Base-by-base conservation (phyloP, 1,140 invertebrate genomes). In the Galendromus occidentalis region DNA sequence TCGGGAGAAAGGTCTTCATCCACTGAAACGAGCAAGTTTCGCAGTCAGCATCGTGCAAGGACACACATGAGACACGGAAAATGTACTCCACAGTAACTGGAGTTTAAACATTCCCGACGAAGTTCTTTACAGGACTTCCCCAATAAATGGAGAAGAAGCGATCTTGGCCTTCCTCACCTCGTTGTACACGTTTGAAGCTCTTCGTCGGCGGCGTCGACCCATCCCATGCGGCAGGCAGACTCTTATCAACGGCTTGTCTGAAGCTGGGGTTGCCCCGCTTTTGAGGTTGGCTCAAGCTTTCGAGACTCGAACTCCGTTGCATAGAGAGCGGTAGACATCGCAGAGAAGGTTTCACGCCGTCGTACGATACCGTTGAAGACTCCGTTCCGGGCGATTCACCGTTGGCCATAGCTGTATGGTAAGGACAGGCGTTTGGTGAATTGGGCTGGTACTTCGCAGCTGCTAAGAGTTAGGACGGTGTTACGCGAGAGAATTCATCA, bases 1-100 rank as follows among this genome's bases (percentile, higher is more conserved):
- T 59, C 51, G 25, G 51, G 51, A 59, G 51, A 59, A 17, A 59
- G 51, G 25, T 59, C 51, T 22, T 59, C 51, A 59, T 59, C 51
- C 51, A 59, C 51, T 59, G 20, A 29, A 33, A 18, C 9, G 33
- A 39, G 9, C 4, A 4, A 39, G 9, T 39, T 39, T 9, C 33
- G 4, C 33, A 39, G 33, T n/a, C n/a, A n/a, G 9, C 33, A 39
- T 39, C 9, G 9, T 4, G 9, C n/a, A n/a, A n/a, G n/a, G n/a
- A n/a, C n/a, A n/a, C n/a, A n/a, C n/a, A n/a, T n/a, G n/a, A n/a
- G n/a, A n/a, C n/a, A n/a, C n/a, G n/a, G n/a, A n/a, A n/a, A n/a
- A n/a, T n/a, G n/a, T n/a, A n/a, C n/a, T n/a, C n/a, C n/a, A n/a
- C n/a, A n/a, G n/a, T n/a, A n/a, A n/a, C n/a, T n/a, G n/a, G n/a